These are phyloP conservation scores for Synanthedon formicaeformis DNA, from an alignment of 2,888 invertebrate genomes.

Conservation along the genomic window DNA sequence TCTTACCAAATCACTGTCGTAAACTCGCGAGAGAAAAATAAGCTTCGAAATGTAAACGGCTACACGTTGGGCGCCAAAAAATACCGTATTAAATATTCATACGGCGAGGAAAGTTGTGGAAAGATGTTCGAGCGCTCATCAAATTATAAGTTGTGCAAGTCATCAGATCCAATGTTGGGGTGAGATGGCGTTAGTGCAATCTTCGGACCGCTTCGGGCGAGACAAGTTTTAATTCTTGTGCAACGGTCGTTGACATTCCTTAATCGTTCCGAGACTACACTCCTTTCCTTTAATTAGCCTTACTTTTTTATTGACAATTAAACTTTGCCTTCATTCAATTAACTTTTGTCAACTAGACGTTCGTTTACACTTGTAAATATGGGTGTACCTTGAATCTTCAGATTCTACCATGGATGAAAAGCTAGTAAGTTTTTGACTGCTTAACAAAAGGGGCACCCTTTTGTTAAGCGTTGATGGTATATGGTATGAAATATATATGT, in stretches of 20 bases:
- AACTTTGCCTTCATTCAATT: too few relatives aligned
- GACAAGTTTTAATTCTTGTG: conserved; percentile 7
- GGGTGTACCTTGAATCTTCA: conserved; percentile 3
- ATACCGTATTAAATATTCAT: conserved; percentile 48
- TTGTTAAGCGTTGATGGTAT: too few relatives aligned
- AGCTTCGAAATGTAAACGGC: conserved; percentile 23
- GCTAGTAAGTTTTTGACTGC: too few relatives aligned
- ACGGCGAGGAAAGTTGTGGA: conserved; percentile 36
- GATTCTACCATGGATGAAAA: too few relatives aligned
- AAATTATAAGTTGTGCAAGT: conserved; percentile 47
- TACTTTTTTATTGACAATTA: neutral
- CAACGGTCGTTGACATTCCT: conserved; percentile 4
- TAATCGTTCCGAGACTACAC: neutral
- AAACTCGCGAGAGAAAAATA: conserved; percentile 21
- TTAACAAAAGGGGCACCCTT: too few relatives aligned
- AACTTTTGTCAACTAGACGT: too few relatives aligned
- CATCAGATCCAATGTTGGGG: conserved; percentile 14
- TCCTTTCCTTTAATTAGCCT: neutral
- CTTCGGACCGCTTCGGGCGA: neutral
- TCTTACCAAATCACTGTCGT: conserved; percentile 26
- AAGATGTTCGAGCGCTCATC: conserved; percentile 40
- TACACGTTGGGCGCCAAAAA: conserved; percentile 42
- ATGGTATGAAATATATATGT: too few relatives aligned
- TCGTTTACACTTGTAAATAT: too few relatives aligned
- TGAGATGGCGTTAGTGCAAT: conserved; percentile 1